A percentile compares a stretch with the other conserved stretches of the same genome.
These are phyloP conservation scores for Hippasteria phrygiana DNA, from an alignment of 53 echinoderm and acorn worm species.

Conservation along the genomic window DNA sequence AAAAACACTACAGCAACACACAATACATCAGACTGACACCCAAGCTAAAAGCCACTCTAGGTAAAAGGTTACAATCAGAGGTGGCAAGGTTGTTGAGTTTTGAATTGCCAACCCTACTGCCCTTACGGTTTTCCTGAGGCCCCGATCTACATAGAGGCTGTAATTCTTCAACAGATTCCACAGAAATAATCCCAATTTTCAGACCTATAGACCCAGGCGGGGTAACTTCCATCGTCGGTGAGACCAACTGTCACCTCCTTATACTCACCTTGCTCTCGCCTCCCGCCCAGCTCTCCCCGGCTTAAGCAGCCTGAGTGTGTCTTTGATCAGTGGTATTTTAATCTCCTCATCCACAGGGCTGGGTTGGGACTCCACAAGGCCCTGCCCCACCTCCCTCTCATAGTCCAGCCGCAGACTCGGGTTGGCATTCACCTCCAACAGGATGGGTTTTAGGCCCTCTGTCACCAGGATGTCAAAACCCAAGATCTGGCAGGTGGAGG, in stretches of 20 bases:
- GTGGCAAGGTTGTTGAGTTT: too few species aligned
- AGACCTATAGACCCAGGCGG: too few species aligned
- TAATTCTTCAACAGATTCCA: too few species aligned
- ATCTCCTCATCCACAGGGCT: slow-evolving; percentile 93
- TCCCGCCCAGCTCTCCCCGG: slow-evolving; percentile 58
- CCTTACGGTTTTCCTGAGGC: too few species aligned
- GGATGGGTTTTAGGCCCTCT: slow-evolving; percentile 72
- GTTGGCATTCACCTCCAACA: slow-evolving; percentile 90
- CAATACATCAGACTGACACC: too few species aligned
- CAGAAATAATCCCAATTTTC: too few species aligned
- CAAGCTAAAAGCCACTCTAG: too few species aligned
- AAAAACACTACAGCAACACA: too few species aligned
- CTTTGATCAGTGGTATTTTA: slow-evolving; percentile 88
- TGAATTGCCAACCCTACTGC: too few species aligned
- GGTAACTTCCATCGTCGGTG: too few species aligned
- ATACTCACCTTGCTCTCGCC: slow-evolving; percentile 54
- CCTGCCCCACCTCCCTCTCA: slow-evolving; percentile 76
- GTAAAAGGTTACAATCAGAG: too few species aligned
- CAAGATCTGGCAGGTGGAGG: slow-evolving; percentile 69
- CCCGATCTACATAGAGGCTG: too few species aligned
- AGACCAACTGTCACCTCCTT: background rate
- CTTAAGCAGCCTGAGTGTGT: slow-evolving; percentile 70
- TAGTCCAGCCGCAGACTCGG: slow-evolving; percentile 86
- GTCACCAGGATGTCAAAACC: slow-evolving; percentile 92
- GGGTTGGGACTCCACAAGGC: slow-evolving; percentile 73